Evolutionary conservation across 1,140 invertebrate species (phyloP).

Genomic region (Platorchestia sp.): DNA sequence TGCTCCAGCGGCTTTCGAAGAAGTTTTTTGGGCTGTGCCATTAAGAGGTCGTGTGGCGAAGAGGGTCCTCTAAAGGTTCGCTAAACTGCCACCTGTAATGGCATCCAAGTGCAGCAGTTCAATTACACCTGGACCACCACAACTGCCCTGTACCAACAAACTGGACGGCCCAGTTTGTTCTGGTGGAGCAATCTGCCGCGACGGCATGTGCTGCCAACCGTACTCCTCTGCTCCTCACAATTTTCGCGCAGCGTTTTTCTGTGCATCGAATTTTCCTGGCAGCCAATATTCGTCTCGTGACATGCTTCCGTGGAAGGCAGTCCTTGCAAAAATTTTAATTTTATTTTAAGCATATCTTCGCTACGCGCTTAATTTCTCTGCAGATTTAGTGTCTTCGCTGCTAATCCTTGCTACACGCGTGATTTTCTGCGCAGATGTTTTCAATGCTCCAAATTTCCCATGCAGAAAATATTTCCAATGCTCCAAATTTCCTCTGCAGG

Average conservation of each 20-base stretch:
- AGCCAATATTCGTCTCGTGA: background rate
- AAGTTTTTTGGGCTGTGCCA: background rate
- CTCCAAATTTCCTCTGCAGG: no score
- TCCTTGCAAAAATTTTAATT: background rate
- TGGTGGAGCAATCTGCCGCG: background rate
- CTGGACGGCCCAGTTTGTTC: background rate
- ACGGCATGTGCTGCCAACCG: background rate
- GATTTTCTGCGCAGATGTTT: no score
- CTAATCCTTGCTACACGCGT: no score
- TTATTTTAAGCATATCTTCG: background rate
- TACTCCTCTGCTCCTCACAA: background rate
- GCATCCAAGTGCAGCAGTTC: slow-evolving; percentile 15
- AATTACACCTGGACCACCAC: slow-evolving; percentile 34
- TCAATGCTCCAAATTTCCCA: no score
- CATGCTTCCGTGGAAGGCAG: background rate
- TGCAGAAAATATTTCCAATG: no score
- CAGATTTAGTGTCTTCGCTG: no score
- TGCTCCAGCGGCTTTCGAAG: background rate
- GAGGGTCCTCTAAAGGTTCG: slow-evolving; percentile 24
- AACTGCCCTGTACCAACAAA: background rate
- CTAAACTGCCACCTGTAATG: slow-evolving; percentile 38
- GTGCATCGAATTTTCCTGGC: background rate
- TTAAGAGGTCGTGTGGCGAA: slow-evolving; percentile 28
- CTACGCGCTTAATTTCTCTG: background rate
- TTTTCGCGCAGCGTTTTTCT: background rate